These are phyloP conservation scores for Reticulitermes speratus DNA, from an alignment of 1,140 invertebrate genomes.

Conservation along the genomic window DNA sequence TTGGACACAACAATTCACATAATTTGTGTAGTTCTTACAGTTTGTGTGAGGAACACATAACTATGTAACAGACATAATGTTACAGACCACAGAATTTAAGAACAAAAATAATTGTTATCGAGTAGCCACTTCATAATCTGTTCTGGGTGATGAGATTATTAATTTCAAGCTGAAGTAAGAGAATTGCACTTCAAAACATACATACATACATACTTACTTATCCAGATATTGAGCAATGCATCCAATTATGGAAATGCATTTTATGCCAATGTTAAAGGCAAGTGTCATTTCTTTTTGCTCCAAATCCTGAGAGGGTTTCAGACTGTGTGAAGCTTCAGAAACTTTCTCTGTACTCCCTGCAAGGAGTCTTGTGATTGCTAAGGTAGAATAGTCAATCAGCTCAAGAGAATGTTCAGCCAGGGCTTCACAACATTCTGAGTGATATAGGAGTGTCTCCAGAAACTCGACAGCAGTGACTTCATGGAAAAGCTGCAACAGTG, in stretches of 20 bases:
- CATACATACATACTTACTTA: slow-evolving; percentile 20
- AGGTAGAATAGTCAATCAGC: slow-evolving; percentile 65
- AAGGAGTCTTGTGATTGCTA: slow-evolving; percentile 52
- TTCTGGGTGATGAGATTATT: too few species aligned
- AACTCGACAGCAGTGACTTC: slow-evolving; percentile 67
- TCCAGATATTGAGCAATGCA: slow-evolving; percentile 48
- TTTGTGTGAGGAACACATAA: too few species aligned
- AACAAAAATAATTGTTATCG: too few species aligned
- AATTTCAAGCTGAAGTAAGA: too few species aligned
- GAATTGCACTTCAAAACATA: too few species aligned
- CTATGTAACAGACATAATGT: too few species aligned
- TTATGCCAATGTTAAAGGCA: slow-evolving; percentile 68
- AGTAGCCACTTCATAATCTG: too few species aligned
- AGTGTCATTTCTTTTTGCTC: slow-evolving; percentile 59
- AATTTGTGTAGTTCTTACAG: too few species aligned
- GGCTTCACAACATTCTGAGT: slow-evolving; percentile 66
- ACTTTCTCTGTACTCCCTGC: slow-evolving; percentile 41
- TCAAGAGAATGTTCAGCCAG: slow-evolving; percentile 68
- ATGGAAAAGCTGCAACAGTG: slow-evolving; percentile 60
- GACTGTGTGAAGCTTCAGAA: slow-evolving; percentile 38
- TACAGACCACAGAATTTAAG: too few species aligned
- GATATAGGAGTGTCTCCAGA: slow-evolving; percentile 71
- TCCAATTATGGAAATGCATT: slow-evolving; percentile 67
- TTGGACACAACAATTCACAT: too few species aligned
- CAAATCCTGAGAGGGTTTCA: slow-evolving; percentile 43